These are phyloP conservation scores for Lethrus apterus DNA, from an alignment of 1,140 invertebrate species.

Conservation along the genomic window DNA sequence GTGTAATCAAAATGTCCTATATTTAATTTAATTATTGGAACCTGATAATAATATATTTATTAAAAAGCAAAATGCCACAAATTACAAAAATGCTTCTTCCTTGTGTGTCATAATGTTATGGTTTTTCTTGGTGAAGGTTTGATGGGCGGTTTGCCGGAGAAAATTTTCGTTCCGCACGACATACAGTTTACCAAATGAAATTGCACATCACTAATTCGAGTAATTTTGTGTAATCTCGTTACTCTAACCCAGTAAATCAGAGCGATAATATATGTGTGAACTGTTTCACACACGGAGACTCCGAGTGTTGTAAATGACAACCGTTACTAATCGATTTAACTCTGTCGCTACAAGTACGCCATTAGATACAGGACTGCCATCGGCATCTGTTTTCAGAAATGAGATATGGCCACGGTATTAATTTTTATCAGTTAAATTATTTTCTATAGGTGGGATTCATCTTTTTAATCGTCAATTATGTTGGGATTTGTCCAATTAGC, in stretches of 20 bases:
- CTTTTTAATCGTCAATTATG: background rate
- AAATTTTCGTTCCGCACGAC: too few relatives aligned
- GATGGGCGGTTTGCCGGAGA: too few relatives aligned
- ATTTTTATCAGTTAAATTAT: slow-evolving; percentile 18
- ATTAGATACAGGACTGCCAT: slow-evolving; percentile 29
- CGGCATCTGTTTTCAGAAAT: slow-evolving; percentile 27
- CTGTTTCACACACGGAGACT: slow-evolving; percentile 23
- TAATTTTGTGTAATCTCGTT: slow-evolving; percentile 24
- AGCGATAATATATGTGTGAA: slow-evolving; percentile 26
- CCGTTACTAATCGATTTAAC: slow-evolving; percentile 29
- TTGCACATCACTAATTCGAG: slow-evolving; percentile 23
- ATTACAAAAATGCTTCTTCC: too few relatives aligned
- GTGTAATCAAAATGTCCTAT: too few relatives aligned
- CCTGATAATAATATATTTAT: too few relatives aligned
- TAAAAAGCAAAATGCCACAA: too few relatives aligned
- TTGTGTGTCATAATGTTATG: too few relatives aligned
- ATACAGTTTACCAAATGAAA: too few relatives aligned
- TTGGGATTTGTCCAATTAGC: background rate
- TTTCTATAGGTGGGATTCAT: slow-evolving; percentile 2
- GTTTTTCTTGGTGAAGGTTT: too few relatives aligned
- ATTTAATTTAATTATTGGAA: too few relatives aligned
- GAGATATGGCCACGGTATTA: slow-evolving; percentile 26
- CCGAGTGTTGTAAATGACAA: slow-evolving; percentile 29
- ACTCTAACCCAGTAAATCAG: slow-evolving; percentile 26
- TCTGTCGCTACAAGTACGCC: slow-evolving; percentile 26